A percentile compares a stretch with the other conserved stretches of the same genome.
These are phyloP conservation scores for Hoplias malabaricus DNA, from an alignment of 2,113 vertebrate species.

Conservation along the genomic window DNA sequence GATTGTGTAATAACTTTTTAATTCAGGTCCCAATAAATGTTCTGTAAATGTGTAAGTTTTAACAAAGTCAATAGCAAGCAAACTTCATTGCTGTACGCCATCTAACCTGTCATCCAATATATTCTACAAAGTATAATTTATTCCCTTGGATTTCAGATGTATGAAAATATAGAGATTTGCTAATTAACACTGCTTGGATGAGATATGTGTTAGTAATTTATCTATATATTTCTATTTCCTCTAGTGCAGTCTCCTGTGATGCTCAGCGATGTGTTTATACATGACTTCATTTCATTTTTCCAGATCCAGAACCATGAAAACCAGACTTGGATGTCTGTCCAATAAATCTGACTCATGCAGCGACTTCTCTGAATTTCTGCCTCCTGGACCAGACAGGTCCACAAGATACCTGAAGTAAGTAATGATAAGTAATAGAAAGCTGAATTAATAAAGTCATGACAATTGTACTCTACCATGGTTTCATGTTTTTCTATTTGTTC, in stretches of 20 bases:
- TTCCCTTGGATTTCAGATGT: neutral
- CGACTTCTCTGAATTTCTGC: constrained; percentile 93
- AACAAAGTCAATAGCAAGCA: neutral
- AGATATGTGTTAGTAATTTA: too few species aligned
- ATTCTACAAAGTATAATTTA: neutral
- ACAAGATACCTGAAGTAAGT: constrained; percentile 91
- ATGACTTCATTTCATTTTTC: neutral
- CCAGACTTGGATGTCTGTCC: constrained; percentile 93
- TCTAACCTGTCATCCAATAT: neutral
- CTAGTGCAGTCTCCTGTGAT: neutral
- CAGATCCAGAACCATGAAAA: constrained; percentile 91
- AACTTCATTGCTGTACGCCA: neutral
- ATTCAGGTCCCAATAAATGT: too few species aligned
- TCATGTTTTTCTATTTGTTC: constrained; percentile 24
- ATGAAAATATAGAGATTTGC: neutral
- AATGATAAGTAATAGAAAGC: neutral
- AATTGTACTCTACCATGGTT: neutral
- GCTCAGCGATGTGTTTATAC: neutral
- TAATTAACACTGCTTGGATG: too few species aligned
- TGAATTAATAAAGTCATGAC: constrained; percentile 37
- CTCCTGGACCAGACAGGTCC: constrained; percentile 81
- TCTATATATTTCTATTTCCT: too few species aligned
- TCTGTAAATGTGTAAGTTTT: neutral
- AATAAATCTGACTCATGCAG: constrained; percentile 96
- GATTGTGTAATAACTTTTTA: too few species aligned